Percentiles rank a stretch among this genome's conserved stretches.
Conservation (phyloP, 2,888 invertebrate species). For the Leptopilina myrica region DNA sequence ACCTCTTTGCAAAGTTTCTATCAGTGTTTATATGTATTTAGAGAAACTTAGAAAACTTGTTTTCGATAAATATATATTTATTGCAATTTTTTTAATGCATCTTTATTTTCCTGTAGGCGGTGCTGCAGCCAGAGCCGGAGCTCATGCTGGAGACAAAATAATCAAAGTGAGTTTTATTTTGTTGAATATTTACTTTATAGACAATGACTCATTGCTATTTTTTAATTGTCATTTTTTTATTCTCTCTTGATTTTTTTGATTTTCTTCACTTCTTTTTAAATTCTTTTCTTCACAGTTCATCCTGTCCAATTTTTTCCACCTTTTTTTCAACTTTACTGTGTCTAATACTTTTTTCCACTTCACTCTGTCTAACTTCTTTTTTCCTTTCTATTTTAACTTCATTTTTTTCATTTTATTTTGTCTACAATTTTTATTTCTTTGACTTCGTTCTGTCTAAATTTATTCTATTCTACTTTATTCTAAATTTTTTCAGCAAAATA, state of each 20-base stretch:
- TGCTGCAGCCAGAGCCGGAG: constrained; percentile 94
- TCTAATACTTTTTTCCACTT: too few species aligned
- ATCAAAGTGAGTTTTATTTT: constrained; percentile 83
- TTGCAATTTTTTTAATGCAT: constrained; percentile 24
- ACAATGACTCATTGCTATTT: constrained; percentile 16
- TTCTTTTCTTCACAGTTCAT: neutral
- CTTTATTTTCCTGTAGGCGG: constrained; percentile 81
- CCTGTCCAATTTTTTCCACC: too few species aligned
- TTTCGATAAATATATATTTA: constrained; percentile 5
- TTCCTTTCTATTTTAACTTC: too few species aligned
- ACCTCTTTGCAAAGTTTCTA: neutral
- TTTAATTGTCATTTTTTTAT: constrained; percentile 10
- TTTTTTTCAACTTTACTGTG: too few species aligned
- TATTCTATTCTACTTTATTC: too few species aligned
- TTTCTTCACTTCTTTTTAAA: neutral
- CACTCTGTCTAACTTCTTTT: too few species aligned
- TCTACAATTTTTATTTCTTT: too few species aligned
- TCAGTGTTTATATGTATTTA: neutral
- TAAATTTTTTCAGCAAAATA: too few species aligned
- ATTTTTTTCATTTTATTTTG: too few species aligned
- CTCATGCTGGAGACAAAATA: constrained; percentile 94
- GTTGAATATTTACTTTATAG: constrained; percentile 32
- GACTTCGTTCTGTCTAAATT: too few species aligned
- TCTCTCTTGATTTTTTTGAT: neutral
- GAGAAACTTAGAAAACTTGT: constrained; percentile 15